Evolutionary conservation across 2,797 vertebrate species (phyloP), one percentile per base, ranked within the genome.

Genomic region (Lacerta agilis): DNA sequence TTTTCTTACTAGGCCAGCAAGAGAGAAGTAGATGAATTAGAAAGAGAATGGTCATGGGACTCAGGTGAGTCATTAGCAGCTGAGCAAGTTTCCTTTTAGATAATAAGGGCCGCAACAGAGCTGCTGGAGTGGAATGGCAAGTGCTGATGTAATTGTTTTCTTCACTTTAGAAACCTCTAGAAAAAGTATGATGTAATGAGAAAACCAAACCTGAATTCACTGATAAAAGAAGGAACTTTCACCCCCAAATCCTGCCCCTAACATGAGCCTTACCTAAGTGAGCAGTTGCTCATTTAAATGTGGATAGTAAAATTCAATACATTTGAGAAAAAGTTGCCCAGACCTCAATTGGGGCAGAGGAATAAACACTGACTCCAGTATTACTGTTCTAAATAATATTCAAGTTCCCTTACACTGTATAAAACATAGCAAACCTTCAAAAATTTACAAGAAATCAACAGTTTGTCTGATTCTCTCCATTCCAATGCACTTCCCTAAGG

Each of bases 31-130:
- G 33, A 41, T 29, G 69, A 43, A 17, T 29, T n/a, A 85, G 87
- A 86, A 69, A 33, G 64, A 79, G 67, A 87, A 49, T 0, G 0
- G 2, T 94, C 95, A 93, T 1, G 27, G 75, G 93, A 90, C 83
- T 0, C 0, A 72, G 88, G 72, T 96, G 94, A 96, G 91, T 95
- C 95, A 95, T 82, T 83, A 9, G n/a, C 8, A 0, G 41, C 87
- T 91, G 88, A 90, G 71, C 43, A 69, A 75, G 61, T 81, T 89
- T 67, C 78, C 78, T 29, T 80, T 80, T 81, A 58, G 45, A 73
- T 29, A 86, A 71, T 11, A 55, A 43, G 64, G 43, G n/a, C 64
- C 43, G 43, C 36, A 72, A 20, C 18, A 79, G 25, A 18, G 85
- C 25, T 69, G 77, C 45, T 69, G 45, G 85, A 80, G 15, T 58